Evolutionary conservation across 2,113 vertebrate genomes (phyloP).

Genomic region (Cettia cetti): DNA sequence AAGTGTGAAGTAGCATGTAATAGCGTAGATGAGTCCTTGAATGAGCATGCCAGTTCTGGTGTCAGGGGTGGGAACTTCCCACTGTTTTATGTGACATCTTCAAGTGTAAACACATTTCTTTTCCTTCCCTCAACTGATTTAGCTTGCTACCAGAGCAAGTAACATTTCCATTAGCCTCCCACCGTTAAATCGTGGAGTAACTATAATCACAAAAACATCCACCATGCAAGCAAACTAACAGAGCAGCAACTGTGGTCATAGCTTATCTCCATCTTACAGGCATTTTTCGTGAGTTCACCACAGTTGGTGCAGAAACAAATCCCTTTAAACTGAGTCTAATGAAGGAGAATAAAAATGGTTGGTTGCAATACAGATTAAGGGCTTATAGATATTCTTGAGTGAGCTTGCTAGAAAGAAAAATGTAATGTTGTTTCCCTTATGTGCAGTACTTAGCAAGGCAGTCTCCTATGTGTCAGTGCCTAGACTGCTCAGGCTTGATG

Average conservation of each 20-base stretch:
- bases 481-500: not conserved
- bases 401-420: not conserved
- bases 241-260: conserved; percentile 63
- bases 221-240: conserved; percentile 71
- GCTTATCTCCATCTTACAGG: conserved; percentile 59
- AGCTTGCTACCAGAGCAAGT: conserved; percentile 61
- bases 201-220: conserved; percentile 70
- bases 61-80: conserved; percentile 62
- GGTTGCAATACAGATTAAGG: not conserved
- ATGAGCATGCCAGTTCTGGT: conserved; percentile 53
- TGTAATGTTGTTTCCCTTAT: not conserved
- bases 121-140: conserved; percentile 68
- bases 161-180: conserved; percentile 81
- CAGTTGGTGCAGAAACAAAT: conserved; percentile 51
- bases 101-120: conserved; percentile 82
- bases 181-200: conserved; percentile 78
- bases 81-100: conserved; percentile 77
- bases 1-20: conserved; percentile 65
- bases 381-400: not conserved
- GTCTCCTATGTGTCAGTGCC: not conserved
- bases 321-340: conserved; percentile 53
- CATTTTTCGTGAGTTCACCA: conserved; percentile 13
- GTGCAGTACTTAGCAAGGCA: not conserved
- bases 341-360: not conserved
- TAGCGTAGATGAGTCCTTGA: conserved; percentile 66